Evolutionary conservation across 2,113 vertebrate species (phyloP).

Genomic region (Aegypius monachus): DNA sequence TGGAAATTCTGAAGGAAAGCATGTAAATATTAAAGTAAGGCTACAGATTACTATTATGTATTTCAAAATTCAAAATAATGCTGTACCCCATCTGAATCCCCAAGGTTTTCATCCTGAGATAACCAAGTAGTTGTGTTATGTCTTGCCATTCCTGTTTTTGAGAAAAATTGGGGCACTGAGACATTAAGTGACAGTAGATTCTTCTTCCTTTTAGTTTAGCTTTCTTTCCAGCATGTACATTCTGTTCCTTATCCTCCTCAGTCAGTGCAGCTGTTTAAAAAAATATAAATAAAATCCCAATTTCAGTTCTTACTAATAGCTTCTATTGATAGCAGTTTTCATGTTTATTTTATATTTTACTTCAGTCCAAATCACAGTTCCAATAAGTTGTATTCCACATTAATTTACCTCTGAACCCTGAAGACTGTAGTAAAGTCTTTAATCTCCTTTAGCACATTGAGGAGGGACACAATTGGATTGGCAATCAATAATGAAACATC

Average conservation of each 20-base stretch:
- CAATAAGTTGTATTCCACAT: not conserved
- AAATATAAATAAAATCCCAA: not conserved
- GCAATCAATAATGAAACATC: constrained; percentile 16
- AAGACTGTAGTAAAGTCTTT: constrained; percentile 25
- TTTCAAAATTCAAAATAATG: not conserved
- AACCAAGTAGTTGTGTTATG: not conserved
- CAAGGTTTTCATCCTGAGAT: not conserved
- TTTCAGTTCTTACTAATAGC: not conserved
- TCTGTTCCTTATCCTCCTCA: not conserved
- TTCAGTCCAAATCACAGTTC: not conserved
- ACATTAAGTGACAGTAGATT: not conserved
- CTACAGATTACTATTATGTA: fast-evolving
- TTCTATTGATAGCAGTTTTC: not conserved
- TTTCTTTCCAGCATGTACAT: not conserved
- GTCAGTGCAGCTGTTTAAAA: not conserved
- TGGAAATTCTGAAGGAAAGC: not conserved
- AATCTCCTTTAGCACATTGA: constrained; percentile 3
- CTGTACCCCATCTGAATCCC: not conserved
- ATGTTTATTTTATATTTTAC: not conserved
- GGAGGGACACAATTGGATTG: not conserved
- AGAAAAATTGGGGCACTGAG: not conserved
- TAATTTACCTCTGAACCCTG: constrained; percentile 27
- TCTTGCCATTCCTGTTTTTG: not conserved
- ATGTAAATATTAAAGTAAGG: not conserved
- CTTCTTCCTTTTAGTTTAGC: not conserved